A percentile compares a stretch with the other conserved stretches of the same genome.
phyloP scores from a whole-genome alignment of 1,140 invertebrate species.

The Ceratina australensis region DNA sequence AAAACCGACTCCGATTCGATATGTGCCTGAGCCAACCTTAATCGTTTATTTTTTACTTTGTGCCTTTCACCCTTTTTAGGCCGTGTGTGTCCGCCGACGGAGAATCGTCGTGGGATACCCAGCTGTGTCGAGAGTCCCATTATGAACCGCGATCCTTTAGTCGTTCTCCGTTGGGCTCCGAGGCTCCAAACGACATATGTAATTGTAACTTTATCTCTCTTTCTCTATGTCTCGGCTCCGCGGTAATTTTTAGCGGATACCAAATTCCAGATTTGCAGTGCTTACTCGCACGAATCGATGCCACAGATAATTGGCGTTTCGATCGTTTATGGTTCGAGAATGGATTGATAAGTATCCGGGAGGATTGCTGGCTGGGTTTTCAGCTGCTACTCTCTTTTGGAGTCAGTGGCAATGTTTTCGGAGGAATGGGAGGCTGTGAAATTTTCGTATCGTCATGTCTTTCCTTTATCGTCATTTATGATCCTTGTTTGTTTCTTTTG shows the following conservation, averaged over 20 bases:
- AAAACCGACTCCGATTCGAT: slow-evolving; percentile 61
- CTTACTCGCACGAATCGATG: slow-evolving; percentile 41
- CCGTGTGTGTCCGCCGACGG: slow-evolving; percentile 49
- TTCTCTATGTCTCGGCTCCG: slow-evolving; percentile 24
- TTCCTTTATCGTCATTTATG: neutral
- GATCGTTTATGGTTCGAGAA: slow-evolving; percentile 61
- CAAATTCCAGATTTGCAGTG: slow-evolving; percentile 35
- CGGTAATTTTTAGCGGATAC: slow-evolving; percentile 24
- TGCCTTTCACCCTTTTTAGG: slow-evolving; percentile 73
- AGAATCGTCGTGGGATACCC: slow-evolving; percentile 46
- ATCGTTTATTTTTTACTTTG: slow-evolving; percentile 72
- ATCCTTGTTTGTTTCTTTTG: neutral
- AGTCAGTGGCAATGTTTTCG: neutral
- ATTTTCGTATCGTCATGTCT: neutral
- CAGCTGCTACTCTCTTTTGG: neutral
- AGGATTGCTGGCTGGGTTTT: slow-evolving; percentile 6
- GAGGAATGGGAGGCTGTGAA: slow-evolving; percentile 30
- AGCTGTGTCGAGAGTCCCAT: slow-evolving; percentile 36
- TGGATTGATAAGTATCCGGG: slow-evolving; percentile 55
- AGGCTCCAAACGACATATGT: neutral
- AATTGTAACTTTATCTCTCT: neutral
- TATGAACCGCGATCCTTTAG: slow-evolving; percentile 26
- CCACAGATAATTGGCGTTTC: slow-evolving; percentile 35
- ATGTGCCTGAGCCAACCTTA: slow-evolving; percentile 67
- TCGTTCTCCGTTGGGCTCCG: slow-evolving; percentile 26